Conservation (phyloP, 2,113 vertebrate genomes). For the Zingel zingel region DNA sequence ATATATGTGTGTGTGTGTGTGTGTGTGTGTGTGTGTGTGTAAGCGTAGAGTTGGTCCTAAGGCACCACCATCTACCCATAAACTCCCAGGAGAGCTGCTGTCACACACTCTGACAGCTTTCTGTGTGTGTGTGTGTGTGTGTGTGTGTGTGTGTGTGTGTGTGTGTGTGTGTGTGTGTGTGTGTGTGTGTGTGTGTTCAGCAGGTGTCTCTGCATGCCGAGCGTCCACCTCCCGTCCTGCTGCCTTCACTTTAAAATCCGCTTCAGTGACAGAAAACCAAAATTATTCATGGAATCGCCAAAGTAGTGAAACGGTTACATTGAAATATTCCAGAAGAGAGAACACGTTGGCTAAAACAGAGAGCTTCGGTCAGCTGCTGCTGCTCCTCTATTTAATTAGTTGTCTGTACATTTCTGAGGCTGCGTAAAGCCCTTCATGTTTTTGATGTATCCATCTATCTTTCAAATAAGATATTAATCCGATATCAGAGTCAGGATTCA, state of each 20-base stretch:
- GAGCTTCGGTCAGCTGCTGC: too few species aligned
- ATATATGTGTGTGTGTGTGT: too few species aligned
- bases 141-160: background rate
- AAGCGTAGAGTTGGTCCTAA: too few species aligned
- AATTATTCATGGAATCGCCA: too few species aligned
- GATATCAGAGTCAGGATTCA: background rate
- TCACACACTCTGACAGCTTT: constrained; percentile 62
- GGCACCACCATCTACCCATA: constrained; percentile 23
- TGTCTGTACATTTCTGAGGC: background rate
- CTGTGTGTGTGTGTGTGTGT: background rate
- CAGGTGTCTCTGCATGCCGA: constrained; percentile 34
- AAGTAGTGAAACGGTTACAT: background rate
- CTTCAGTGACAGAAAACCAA: background rate
- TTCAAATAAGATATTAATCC: background rate
- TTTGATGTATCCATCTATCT: background rate
- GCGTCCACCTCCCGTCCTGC: background rate
- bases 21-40: background rate
- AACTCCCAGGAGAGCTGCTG: constrained; percentile 59
- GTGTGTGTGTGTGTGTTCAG: constrained; percentile 20
- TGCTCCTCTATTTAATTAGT: background rate
- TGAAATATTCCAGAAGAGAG: background rate
- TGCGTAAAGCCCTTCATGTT: background rate
- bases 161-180: background rate
- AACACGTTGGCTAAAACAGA: too few species aligned
- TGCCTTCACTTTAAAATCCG: constrained; percentile 18